Evolutionary conservation across 1,140 invertebrate species (phyloP).

Genomic region (Drosophila pachea): DNA sequence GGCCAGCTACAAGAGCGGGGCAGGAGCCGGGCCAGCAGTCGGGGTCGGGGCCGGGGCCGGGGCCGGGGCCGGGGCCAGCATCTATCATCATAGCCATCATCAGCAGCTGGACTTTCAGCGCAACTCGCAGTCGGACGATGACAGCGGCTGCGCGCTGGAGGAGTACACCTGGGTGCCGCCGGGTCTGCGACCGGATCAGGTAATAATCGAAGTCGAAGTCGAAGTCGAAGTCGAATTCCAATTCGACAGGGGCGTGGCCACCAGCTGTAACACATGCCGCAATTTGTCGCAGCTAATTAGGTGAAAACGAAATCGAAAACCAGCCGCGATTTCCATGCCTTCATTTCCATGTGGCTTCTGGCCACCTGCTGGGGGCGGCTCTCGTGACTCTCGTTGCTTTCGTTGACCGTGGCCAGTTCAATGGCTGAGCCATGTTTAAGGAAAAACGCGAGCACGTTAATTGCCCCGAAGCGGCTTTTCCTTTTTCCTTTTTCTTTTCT

Average conservation of each 20-base stretch:
- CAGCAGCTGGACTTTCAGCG: slow-evolving; percentile 86
- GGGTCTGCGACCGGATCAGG: slow-evolving; percentile 96
- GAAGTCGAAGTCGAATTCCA: too few relatives aligned
- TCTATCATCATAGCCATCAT: slow-evolving; percentile 68
- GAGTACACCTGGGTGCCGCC: slow-evolving; percentile 99
- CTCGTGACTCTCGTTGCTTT: slow-evolving; percentile 39
- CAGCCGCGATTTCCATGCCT: slow-evolving; percentile 12
- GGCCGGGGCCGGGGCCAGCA: slow-evolving; percentile 56
- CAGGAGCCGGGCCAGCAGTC: slow-evolving; percentile 52
- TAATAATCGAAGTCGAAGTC: slow-evolving; percentile 79
- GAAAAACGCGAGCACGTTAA: slow-evolving; percentile 65
- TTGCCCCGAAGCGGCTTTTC: slow-evolving; percentile 32
- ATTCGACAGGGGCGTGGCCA: neutral
- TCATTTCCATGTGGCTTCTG: slow-evolving; percentile 22
- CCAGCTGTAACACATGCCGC: slow-evolving; percentile 27
- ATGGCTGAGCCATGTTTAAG: slow-evolving; percentile 51
- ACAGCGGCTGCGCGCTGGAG: slow-evolving; percentile 97
- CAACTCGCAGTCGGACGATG: slow-evolving; percentile 96
- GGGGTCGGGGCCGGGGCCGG: slow-evolving; percentile 48
- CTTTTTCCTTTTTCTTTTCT: slow-evolving; percentile 17
- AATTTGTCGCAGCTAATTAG: slow-evolving; percentile 68
- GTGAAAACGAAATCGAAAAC: slow-evolving; percentile 43
- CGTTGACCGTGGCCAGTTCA: slow-evolving; percentile 52
- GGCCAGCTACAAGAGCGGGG: slow-evolving; percentile 67
- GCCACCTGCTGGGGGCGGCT: slow-evolving; percentile 48